Base-by-base conservation (phyloP, 2,888 invertebrate genomes). In the Dynastes tityus region DNA sequence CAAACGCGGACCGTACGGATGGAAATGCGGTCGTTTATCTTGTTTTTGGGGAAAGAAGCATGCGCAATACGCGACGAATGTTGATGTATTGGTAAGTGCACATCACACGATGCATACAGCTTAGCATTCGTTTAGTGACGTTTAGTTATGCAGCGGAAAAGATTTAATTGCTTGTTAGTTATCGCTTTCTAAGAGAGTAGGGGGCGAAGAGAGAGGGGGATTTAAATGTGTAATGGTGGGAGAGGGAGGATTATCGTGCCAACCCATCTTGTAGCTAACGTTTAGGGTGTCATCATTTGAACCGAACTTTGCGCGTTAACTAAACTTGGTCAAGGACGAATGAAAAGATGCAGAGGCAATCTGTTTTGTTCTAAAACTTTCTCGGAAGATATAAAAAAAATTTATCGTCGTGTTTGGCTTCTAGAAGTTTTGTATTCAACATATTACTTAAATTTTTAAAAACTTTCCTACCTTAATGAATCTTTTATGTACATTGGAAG, bases 31-130 rank as follows among this genome's bases (percentile, higher is more conserved):
- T 74, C 73, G 45, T 61, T 61, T 49, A 45, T 45, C 37, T 74
- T 74, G 73, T 74, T 74, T 74, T 74, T 63, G 61, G 55, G 27
- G 27, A 45, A 61, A 27, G 61, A 61, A 74, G 61, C 45, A 61
- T 74, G 73, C 73, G 73, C 73, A 45, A 49, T 45, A 22, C 13
- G 45, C 22, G 27, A n/a, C 73, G 40, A 74, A 61, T 74, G 73
- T 61, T 61, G 61, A 74, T 45, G 22, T 27, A 61, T n/a, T 74
- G 73, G 73, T 74, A 74, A 74, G 73, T 74, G 61, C 45, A 74
- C 5, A 55, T 55, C 11, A 51, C 16, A 67, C 16, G 45, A 67
- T 40, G 65, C 40, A 67, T 11, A 2, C 40, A 45, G 45, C 16
- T 67, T 32, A 68, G 73, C 73, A 37, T 61, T 53, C 27, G 16